Conservation (phyloP, 1,140 invertebrate genomes). For the Camponotus vicinus region DNA sequence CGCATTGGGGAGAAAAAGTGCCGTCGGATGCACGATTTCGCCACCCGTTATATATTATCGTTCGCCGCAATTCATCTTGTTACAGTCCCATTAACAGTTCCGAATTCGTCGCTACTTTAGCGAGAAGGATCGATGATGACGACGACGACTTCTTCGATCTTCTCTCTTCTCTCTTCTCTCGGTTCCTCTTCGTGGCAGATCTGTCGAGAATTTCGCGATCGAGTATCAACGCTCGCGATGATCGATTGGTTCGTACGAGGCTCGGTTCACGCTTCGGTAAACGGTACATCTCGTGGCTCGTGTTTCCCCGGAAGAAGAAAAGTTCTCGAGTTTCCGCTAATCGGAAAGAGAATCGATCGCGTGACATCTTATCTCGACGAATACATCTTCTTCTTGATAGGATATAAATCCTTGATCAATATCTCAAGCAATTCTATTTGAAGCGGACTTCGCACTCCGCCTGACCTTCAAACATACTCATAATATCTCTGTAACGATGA, state of each 20-base stretch:
- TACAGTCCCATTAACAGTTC: not conserved
- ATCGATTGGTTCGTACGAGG: slow-evolving; percentile 17
- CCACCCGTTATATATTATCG: not conserved
- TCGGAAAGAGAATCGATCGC: slow-evolving; percentile 14
- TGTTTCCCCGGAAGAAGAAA: not conserved
- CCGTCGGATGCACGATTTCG: not conserved
- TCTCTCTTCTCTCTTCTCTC: not conserved
- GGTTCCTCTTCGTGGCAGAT: slow-evolving; percentile 1
- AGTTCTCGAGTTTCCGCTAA: slow-evolving; percentile 14
- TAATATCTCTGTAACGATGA: not conserved
- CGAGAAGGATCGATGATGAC: slow-evolving; percentile 18
- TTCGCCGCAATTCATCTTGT: not conserved
- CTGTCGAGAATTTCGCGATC: not conserved
- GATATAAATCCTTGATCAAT: not conserved
- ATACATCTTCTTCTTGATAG: not conserved
- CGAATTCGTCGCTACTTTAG: not conserved
- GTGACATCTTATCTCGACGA: slow-evolving; percentile 8
- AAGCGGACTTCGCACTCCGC: not conserved
- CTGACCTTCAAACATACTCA: not conserved
- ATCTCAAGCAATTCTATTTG: slow-evolving; percentile 8
- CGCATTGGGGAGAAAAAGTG: slow-evolving; percentile 39
- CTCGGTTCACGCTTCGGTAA: slow-evolving; percentile 18
- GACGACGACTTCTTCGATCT: slow-evolving; percentile 21
- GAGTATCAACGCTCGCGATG: slow-evolving; percentile 2
- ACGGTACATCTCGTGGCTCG: not conserved